A percentile compares a stretch with the other conserved stretches of the same genome.
phyloP scores from a whole-genome alignment of 2,797 vertebrate species.

The Chloroceryle amazona region DNA sequence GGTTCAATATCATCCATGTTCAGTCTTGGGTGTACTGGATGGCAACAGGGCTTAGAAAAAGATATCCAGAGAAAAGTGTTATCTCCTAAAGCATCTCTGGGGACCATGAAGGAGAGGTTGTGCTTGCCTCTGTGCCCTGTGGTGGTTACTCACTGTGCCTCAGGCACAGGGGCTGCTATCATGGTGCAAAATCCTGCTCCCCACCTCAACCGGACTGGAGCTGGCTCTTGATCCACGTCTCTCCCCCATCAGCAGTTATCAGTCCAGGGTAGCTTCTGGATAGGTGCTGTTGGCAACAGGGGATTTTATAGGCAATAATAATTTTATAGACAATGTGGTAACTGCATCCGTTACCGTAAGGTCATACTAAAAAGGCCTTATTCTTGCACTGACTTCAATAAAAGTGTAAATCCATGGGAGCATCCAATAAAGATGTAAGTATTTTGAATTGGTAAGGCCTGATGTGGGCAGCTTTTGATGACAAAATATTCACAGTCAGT shows the following conservation, averaged over 20 bases:
- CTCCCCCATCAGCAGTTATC: background rate
- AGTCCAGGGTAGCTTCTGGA: background rate
- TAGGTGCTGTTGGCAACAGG: background rate
- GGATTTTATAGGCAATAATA: background rate
- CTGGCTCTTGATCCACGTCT: background rate
- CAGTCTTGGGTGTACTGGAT: background rate
- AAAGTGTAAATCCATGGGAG: background rate
- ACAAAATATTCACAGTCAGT: background rate
- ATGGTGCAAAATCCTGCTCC: background rate
- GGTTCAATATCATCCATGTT: fast-evolving
- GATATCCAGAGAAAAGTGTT: background rate
- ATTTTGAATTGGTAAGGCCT: background rate
- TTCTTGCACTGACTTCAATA: background rate
- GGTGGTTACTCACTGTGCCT: background rate
- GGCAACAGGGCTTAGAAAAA: background rate
- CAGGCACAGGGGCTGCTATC: background rate
- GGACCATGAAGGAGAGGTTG: background rate
- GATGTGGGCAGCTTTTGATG: background rate
- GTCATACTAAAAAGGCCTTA: background rate
- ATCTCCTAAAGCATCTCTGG: background rate
- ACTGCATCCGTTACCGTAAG: fast-evolving
- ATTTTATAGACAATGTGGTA: background rate
- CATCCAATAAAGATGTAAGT: background rate
- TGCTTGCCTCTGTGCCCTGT: background rate
- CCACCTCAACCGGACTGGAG: background rate